Conservation (phyloP, 2,113 vertebrate genomes). For the Sinocyclocheilus anophthalmus region DNA sequence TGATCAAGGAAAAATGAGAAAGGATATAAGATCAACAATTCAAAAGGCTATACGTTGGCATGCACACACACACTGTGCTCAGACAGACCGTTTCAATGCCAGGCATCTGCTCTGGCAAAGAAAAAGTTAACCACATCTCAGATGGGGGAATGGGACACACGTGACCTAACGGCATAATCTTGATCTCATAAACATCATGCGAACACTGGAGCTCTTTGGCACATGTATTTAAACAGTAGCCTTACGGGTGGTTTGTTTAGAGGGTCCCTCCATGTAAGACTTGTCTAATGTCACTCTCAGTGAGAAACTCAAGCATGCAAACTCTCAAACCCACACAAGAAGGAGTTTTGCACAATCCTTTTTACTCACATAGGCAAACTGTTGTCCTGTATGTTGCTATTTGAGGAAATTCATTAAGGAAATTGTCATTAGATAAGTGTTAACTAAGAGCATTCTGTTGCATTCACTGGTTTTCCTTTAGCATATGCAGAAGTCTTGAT, state of each 20-base stretch:
- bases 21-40: slow-evolving; percentile 32
- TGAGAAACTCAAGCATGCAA: slow-evolving; percentile 49
- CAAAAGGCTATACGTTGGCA: slow-evolving; percentile 31
- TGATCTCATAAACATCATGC: not conserved
- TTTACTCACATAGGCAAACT: slow-evolving; percentile 91
- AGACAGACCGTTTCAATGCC: slow-evolving; percentile 55
- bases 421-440: slow-evolving; percentile 63
- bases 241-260: not conserved
- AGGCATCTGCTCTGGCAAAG: slow-evolving; percentile 50
- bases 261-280: slow-evolving; percentile 52
- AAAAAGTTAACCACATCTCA: slow-evolving; percentile 56
- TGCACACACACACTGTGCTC: slow-evolving; percentile 58
- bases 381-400: slow-evolving; percentile 82
- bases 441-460: slow-evolving; percentile 25
- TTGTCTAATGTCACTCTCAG: slow-evolving; percentile 43
- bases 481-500: not conserved
- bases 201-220: not conserved
- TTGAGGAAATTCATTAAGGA: slow-evolving; percentile 60
- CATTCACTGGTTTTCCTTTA: slow-evolving; percentile 12
- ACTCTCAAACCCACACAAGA: slow-evolving; percentile 49
- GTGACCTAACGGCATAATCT: not conserved
- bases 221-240: not conserved
- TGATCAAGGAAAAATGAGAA: slow-evolving; percentile 36
- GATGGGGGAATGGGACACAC: slow-evolving; percentile 49
- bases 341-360: slow-evolving; percentile 67